These are phyloP conservation scores for Scaptomyza reducta DNA, from an alignment of 2,888 invertebrate genomes.

Conservation along the genomic window DNA sequence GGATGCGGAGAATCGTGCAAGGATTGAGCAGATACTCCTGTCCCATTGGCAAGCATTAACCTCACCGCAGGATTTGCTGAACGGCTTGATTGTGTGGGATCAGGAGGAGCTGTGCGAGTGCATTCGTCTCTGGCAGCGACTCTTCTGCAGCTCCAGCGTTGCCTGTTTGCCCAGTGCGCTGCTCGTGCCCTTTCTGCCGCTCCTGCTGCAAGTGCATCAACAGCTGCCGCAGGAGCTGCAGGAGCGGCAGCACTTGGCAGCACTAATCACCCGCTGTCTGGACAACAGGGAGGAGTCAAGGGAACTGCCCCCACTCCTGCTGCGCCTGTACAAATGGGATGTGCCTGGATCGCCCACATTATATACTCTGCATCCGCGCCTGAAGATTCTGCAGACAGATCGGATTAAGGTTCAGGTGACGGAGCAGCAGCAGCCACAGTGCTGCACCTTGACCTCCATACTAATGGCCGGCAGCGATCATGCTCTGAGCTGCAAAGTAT, in stretches of 20 bases:
- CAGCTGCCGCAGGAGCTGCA: slow-evolving; percentile 59
- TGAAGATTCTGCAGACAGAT: slow-evolving; percentile 53
- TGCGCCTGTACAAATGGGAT: slow-evolving; percentile 55
- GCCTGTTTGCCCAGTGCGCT: slow-evolving; percentile 80
- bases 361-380: slow-evolving; percentile 65
- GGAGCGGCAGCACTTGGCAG: slow-evolving; percentile 52
- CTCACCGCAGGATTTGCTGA: slow-evolving; percentile 71
- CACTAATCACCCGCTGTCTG: slow-evolving; percentile 75
- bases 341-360: slow-evolving; percentile 29
- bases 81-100: slow-evolving; percentile 81
- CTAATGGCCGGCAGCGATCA: slow-evolving; percentile 71
- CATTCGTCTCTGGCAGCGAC: slow-evolving; percentile 69
- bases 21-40: slow-evolving; percentile 50
- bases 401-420: slow-evolving; percentile 62
- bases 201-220: slow-evolving; percentile 75
- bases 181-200: slow-evolving; percentile 70
- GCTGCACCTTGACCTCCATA: slow-evolving; percentile 62
- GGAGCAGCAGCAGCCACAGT: slow-evolving; percentile 44
- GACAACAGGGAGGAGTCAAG: slow-evolving; percentile 67
- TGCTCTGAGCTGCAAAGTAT: slow-evolving; percentile 78
- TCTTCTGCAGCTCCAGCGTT: slow-evolving; percentile 81
- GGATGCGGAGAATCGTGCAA: slow-evolving; percentile 56
- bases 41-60: slow-evolving; percentile 61
- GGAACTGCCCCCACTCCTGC: slow-evolving; percentile 73
- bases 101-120: slow-evolving; percentile 63